phyloP scores from a whole-genome alignment of 2,113 vertebrate genomes.

The Prunella fulvescens region DNA sequence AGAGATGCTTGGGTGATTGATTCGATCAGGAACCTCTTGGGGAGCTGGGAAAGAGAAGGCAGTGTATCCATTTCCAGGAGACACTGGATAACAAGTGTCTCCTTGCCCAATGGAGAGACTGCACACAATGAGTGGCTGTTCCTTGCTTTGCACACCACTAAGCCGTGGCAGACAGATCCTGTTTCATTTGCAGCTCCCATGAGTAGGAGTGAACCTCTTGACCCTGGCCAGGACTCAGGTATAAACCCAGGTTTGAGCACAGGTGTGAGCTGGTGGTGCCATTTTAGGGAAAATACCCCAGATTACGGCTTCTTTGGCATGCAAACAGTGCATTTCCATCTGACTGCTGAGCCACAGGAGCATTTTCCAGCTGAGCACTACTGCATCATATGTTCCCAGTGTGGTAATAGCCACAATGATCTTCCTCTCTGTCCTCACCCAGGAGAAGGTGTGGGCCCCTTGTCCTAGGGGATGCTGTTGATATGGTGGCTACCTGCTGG shows the following conservation, averaged over 20 bases:
- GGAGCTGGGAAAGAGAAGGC: neutral
- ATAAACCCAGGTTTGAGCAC: neutral
- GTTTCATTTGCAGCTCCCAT: neutral
- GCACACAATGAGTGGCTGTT: rapidly evolving
- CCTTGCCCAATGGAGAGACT: neutral
- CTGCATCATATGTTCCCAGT: neutral
- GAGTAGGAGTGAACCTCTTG: neutral
- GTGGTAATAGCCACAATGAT: neutral
- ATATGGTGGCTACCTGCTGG: rapidly evolving
- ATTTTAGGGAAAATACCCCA: neutral
- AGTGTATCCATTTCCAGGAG: neutral
- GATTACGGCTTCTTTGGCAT: neutral
- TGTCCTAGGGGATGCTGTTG: rapidly evolving
- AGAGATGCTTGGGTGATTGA: neutral
- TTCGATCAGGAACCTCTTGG: neutral
- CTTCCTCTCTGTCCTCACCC: neutral
- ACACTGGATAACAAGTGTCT: neutral
- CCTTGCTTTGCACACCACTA: neutral
- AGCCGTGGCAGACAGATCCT: neutral
- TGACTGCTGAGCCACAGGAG: neutral
- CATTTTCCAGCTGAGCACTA: neutral
- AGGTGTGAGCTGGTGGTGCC: neutral
- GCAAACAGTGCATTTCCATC: neutral
- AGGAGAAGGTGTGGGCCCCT: neutral
- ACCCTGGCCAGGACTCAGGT: neutral